Percentiles rank a stretch among this genome's conserved stretches.
These are phyloP conservation scores for Panonychus citri DNA, from an alignment of 1,140 invertebrate species.

Conservation along the genomic window DNA sequence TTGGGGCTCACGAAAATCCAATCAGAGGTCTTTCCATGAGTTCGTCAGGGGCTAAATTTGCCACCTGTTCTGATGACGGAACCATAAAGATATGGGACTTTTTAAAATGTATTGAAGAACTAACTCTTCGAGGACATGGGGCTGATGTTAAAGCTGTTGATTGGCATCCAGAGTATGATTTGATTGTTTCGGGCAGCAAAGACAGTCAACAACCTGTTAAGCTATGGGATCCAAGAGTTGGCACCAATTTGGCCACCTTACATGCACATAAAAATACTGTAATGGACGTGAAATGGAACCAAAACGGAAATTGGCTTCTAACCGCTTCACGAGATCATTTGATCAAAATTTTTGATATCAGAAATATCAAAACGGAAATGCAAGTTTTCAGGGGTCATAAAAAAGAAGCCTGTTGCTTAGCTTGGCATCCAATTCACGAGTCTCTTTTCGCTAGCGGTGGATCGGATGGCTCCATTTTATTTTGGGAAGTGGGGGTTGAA, in stretches of 20 bases:
- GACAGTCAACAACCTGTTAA: conserved; percentile 99
- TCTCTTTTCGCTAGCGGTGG: conserved; percentile 85
- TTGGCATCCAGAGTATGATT: conserved; percentile 93
- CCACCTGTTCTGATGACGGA: conserved; percentile 95
- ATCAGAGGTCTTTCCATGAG: conserved; percentile 97
- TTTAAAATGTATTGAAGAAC: conserved; percentile 13
- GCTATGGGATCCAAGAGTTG: conserved; percentile 94
- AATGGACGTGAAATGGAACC: conserved; percentile 97
- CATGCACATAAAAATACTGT: conserved; percentile 98
- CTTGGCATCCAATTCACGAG: conserved; percentile 95
- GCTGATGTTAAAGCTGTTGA: conserved; percentile 98
- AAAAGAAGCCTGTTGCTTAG: conserved; percentile 81
- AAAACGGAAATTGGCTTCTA: conserved; percentile 98
- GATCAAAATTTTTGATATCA: conserved; percentile 90
- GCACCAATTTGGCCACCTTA: conserved; percentile 39
- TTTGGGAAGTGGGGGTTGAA: conserved; percentile 95
- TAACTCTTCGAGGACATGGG: conserved; percentile 54
- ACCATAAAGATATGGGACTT: conserved; percentile 98
- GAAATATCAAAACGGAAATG: conserved; percentile 71
- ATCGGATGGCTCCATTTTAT: conserved; percentile 88
- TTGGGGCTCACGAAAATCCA: conserved; percentile 98
- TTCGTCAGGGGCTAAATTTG: conserved; percentile 93
- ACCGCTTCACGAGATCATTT: conserved; percentile 93
- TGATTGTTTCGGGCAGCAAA: conserved; percentile 93
- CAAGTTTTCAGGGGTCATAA: conserved; percentile 95